Base-by-base conservation (phyloP, 2,797 vertebrate genomes). In the Phoxinus dragarum region DNA sequence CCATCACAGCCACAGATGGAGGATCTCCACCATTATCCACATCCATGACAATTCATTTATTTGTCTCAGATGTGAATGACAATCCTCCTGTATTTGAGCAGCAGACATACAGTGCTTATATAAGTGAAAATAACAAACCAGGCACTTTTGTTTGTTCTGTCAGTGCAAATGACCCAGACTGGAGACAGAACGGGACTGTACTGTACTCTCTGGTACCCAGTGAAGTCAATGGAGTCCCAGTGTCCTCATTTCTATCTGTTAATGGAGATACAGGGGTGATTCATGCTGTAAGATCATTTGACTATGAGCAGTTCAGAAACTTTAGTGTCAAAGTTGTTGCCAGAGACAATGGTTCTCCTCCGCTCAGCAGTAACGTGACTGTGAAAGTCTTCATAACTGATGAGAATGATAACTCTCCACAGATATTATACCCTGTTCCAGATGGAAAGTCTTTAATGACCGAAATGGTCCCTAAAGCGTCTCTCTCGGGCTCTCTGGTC, bases 371-470 rank as follows among this genome's bases (percentile, higher is more conserved):
- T 66, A 95, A 95, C 9, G 89, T 95, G 73, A 94, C 94, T 0
- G 87, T 96, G 89, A 91, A 89, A 83, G 91, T 96, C 47, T 95
- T 94, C 87, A 95, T 96, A 88, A 94, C 93, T 38, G 96, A 96
- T 82, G 88, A 93, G 84, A 96, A 96, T 88, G 96, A 96, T 91
- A 96, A 96, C 47, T 91, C 93, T 66, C 96, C 96, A 6, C 90
- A 73, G 2, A 91, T 96, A 61, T 84, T 96, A 19, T 94, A 95
- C 89, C 95, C 96, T 38, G 88, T 89, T 0, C 89, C 94, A 17
- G 94, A 93, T 27, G 87, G 86, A 69, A 94, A 90, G 0, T 5
- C 92, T 1, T 83, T 92, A 52, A 86, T 87, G 74, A 74, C 86
- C 0, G 92, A 61, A 61, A 61, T 61, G 87, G 90, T 38, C 93